phyloP scores from a whole-genome alignment of 2,113 vertebrate genomes.

The Hoplias malabaricus region DNA sequence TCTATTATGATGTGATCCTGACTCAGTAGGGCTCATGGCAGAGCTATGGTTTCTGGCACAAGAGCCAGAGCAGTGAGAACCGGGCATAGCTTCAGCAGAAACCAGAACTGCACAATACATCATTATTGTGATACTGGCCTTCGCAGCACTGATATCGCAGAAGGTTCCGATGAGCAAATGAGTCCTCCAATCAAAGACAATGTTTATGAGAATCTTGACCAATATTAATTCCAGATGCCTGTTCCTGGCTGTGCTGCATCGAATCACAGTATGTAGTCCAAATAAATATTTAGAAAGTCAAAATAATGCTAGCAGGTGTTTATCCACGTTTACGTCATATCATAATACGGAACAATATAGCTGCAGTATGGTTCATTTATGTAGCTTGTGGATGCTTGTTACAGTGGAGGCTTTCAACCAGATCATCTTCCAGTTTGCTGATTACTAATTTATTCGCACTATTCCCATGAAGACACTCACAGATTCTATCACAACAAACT shows the following conservation, averaged over 20 bases:
- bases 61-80: neutral
- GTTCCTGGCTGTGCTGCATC: neutral
- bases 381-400: too few relatives aligned
- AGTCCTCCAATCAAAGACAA: too few relatives aligned
- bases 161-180: neutral
- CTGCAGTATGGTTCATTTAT: too few relatives aligned
- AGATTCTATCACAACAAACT: too few relatives aligned
- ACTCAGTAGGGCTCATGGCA: conserved; percentile 19
- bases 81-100: neutral
- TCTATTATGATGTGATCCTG: conserved; percentile 37
- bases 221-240: neutral
- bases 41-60: conserved; percentile 17
- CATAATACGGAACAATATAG: too few relatives aligned
- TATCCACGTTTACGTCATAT: too few relatives aligned
- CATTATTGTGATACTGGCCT: neutral
- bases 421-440: too few relatives aligned
- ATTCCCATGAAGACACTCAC: too few relatives aligned
- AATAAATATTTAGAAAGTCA: too few relatives aligned
- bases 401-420: too few relatives aligned
- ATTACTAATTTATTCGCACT: too few relatives aligned
- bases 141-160: neutral
- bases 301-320: too few relatives aligned
- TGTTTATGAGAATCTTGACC: neutral
- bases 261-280: neutral
- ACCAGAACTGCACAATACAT: neutral